Conservation (phyloP, 2,797 vertebrate species). For the Megaceryle alcyon region DNA sequence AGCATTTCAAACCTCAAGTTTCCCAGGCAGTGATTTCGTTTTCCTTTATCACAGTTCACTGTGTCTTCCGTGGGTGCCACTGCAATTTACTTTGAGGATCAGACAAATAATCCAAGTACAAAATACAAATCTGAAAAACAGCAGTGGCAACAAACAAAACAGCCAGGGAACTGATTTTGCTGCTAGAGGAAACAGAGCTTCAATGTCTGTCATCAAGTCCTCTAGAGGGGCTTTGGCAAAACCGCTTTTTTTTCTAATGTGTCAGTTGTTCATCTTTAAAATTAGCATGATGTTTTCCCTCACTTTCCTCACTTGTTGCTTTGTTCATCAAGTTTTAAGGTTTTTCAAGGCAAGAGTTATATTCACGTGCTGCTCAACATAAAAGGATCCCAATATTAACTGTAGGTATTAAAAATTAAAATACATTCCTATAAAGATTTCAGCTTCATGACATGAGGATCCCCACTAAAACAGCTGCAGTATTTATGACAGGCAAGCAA, state of each 20-base stretch:
- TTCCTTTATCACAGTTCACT: not conserved
- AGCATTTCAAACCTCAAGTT: not conserved
- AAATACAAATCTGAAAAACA: not conserved
- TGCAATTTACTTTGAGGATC: not conserved
- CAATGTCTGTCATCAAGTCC: not conserved
- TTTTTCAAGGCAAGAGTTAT: not conserved
- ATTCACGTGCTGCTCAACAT: not conserved
- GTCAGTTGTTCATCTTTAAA: constrained; percentile 5
- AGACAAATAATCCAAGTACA: not conserved
- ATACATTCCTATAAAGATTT: not conserved
- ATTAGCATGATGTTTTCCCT: not conserved
- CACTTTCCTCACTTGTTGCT: not conserved
- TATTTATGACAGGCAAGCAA: not conserved
- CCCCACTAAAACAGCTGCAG: not conserved
- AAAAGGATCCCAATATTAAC: not conserved
- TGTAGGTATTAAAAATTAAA: not conserved
- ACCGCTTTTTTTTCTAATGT: not conserved
- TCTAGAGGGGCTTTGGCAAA: not conserved
- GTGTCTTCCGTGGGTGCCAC: not conserved
- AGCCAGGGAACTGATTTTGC: not conserved
- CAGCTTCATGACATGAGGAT: not conserved
- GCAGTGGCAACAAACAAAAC: not conserved
- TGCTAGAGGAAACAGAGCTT: not conserved
- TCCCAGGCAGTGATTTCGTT: not conserved
- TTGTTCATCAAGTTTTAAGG: not conserved